These are phyloP conservation scores for Channa argus DNA, from an alignment of 2,113 vertebrate genomes.

Conservation along the genomic window DNA sequence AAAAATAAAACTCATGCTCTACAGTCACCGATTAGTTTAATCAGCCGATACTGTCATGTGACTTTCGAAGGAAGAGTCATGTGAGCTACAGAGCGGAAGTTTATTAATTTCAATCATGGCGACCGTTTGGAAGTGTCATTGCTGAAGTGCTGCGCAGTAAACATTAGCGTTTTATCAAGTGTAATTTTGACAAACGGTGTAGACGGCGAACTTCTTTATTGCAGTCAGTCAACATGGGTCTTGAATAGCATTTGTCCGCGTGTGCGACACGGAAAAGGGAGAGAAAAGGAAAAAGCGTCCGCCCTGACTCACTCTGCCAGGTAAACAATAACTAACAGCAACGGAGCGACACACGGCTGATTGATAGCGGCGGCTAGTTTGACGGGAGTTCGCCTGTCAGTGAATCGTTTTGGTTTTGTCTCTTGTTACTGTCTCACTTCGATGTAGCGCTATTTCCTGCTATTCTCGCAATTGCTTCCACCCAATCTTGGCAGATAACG, in stretches of 20 bases:
- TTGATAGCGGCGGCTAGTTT: no score
- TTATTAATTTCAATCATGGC: conserved; percentile 41
- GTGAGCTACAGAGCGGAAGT: conserved; percentile 60
- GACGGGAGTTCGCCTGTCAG: no score
- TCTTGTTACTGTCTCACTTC: no score
- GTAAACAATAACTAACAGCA: conserved; percentile 60
- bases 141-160: not conserved
- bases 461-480: no score
- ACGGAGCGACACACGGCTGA: no score
- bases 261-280: not conserved
- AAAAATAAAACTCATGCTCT: no score
- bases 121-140: not conserved
- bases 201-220: fast-evolving
- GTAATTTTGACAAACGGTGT: fast-evolving
- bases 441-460: no score
- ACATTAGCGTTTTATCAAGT: not conserved
- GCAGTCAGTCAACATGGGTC: not conserved
- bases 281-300: conserved; percentile 14
- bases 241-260: fast-evolving
- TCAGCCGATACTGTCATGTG: conserved; percentile 21
- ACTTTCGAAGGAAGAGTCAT: conserved; percentile 7
- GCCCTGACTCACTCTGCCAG: conserved; percentile 59
- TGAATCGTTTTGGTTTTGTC: no score
- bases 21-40: not conserved
- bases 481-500: no score